Base-by-base conservation (phyloP, 2,113 vertebrate genomes). In the Limnothrissa miodon region DNA sequence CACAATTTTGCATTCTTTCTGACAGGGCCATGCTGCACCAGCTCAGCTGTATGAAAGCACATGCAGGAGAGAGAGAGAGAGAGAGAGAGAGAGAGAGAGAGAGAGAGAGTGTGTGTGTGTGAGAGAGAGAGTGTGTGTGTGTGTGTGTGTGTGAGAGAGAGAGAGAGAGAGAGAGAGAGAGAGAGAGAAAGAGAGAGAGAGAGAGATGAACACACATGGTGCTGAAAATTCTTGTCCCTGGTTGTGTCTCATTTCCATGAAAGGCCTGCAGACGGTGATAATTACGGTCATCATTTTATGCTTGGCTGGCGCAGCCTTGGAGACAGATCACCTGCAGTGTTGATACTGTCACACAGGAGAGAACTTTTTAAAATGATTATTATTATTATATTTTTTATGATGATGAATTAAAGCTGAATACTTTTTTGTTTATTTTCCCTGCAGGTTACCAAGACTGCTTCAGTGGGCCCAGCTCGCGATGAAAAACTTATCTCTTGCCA, bases 191-290 rank as follows among this genome's bases (percentile, higher is more conserved):
- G 42, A 42, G 42, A 4, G 42, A 42, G 42, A 42, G 42, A 42
- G 42, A 42, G 42, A 42, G 42, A n/a, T n/a, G n/a, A n/a, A 42
- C 42, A 6, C 6, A 29, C 56, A 39, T 7, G 29, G 42, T 45
- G 56, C 53, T 62, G 78, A 83, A 83, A 83, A 23, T 33, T 29
- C 78, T 36, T 74, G 66, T 74, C 66, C 66, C 66, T 33, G 15
- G 66, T 74, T 74, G 66, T 74, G 66, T 36, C 66, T 74, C 66
- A 74, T 74, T 74, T 36, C 17, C 29, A 74, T 74, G 66, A 74
- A 74, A 17, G 66, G 8, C 3, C 29, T 33, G 29, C 66, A 74
- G 66, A 33, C 29, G 66, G 25, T 11, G 66, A 15, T 74, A 36
- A 74, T 74, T 33, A 74, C 15, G 5, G 66, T 33, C 66, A 33